Percentiles rank a stretch among this genome's conserved stretches.
Conservation (phyloP, 2,113 vertebrate genomes). For the Melierax canorus region DNA sequence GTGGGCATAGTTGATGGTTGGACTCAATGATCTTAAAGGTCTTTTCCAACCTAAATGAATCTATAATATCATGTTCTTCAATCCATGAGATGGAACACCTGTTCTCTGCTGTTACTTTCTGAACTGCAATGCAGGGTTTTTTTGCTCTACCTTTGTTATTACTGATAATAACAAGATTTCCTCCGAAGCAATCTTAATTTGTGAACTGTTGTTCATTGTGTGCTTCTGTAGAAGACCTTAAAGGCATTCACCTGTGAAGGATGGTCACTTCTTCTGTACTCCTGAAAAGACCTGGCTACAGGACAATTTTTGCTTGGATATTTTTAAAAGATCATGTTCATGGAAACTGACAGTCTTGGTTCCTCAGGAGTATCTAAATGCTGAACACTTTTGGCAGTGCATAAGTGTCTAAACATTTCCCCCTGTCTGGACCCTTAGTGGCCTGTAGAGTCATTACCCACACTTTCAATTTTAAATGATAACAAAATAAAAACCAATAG, state of each 20-base stretch:
- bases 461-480: neutral
- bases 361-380: neutral
- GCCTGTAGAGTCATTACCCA: neutral
- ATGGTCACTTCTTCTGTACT: neutral
- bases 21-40: too few relatives aligned
- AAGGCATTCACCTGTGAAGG: neutral
- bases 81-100: neutral
- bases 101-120: neutral
- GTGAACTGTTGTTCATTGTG: neutral
- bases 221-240: neutral
- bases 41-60: too few relatives aligned
- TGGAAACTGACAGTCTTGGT: neutral
- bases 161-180: neutral
- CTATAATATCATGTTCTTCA: neutral
- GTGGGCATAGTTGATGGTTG: too few relatives aligned
- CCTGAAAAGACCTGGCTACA: neutral
- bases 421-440: neutral
- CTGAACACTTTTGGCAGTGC: neutral
- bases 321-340: neutral
- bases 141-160: neutral
- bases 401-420: neutral
- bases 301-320: neutral
- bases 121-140: fast-evolving
- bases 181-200: neutral
- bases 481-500: neutral